phyloP scores from a whole-genome alignment of 2,113 vertebrate species.

The Megaceryle maxima region DNA sequence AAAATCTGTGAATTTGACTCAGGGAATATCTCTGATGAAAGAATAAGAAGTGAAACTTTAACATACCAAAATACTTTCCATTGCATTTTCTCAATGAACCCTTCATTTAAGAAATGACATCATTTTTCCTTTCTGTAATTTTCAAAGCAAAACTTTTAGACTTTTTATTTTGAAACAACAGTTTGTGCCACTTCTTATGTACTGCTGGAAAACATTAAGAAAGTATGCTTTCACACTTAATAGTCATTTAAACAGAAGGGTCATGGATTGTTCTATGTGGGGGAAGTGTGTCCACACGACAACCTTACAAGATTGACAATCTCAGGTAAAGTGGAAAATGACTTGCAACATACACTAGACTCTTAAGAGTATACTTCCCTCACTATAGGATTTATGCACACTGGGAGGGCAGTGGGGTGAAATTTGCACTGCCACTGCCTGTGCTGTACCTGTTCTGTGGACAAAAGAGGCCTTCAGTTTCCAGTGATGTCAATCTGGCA shows the following conservation, averaged over 20 bases:
- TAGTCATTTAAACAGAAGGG: neutral
- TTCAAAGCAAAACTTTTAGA: neutral
- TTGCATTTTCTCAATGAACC: neutral
- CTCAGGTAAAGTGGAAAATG: neutral
- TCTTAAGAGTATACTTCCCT: neutral
- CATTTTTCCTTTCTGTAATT: neutral
- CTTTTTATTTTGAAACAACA: neutral
- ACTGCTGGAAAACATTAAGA: neutral
- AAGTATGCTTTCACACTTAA: neutral
- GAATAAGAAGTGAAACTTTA: neutral
- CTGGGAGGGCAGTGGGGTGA: constrained; percentile 29
- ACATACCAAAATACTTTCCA: neutral
- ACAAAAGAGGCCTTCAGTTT: constrained; percentile 65
- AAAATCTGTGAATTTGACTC: neutral
- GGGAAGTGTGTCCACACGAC: neutral
- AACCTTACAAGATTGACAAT: neutral
- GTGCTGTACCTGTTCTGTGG: constrained; percentile 50
- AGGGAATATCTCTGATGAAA: neutral
- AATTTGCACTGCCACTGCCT: constrained; percentile 46
- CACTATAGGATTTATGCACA: constrained; percentile 41
- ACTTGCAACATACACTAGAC: neutral
- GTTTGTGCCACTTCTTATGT: neutral
- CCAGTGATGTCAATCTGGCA: constrained; percentile 68
- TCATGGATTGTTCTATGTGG: neutral
- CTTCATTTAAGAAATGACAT: neutral